Evolutionary conservation across 2,888 invertebrate species (phyloP), one percentile per base, ranked within the genome.

Genomic region (Bembecia ichneumoniformis): DNA sequence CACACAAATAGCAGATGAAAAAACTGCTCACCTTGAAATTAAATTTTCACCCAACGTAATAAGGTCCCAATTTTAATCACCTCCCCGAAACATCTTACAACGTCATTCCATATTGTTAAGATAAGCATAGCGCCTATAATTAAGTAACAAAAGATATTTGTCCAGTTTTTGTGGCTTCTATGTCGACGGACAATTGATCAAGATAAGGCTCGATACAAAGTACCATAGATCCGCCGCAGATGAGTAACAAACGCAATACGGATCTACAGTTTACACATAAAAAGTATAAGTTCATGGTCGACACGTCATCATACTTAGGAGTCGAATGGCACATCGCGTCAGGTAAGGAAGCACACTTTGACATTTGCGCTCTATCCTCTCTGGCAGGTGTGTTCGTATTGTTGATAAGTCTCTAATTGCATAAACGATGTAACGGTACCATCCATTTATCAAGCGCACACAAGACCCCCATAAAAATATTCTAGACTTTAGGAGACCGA

Each of bases 271-370:
- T 70, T 64, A 68, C 68, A 66, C 62, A 74, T 72, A 78, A 81
- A 83, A 79, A 76, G 65, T 74, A 78, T 77, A 40, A 81, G 81
- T 82, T 81, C 82, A 79, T 65, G 80, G 79, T 56, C 78, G 57
- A 55, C 54, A 58, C 53, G 54, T 16, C 11, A 60, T 54, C 58
- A 58, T 58, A 48, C 48, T 55, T 53, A 43, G 54, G 57, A 51
- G 55, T 54, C 58, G 51, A 53, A 55, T 49, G 55, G 57, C 61
- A 74, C 69, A 65, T 73, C 7, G 28, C 28, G 1, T 4, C 0
- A 3, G 28, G 7, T 9, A 28, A 28, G 73, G 71, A 80, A 71
- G 66, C 65, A 68, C 66, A 70, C 71, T 74, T 68, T 83, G 80
- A 80, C 82, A 83, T 84, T 83, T 74, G 58, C 56, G 60, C 62